These are phyloP conservation scores for Lerema accius DNA, from an alignment of 1,140 invertebrate species.

Conservation along the genomic window DNA sequence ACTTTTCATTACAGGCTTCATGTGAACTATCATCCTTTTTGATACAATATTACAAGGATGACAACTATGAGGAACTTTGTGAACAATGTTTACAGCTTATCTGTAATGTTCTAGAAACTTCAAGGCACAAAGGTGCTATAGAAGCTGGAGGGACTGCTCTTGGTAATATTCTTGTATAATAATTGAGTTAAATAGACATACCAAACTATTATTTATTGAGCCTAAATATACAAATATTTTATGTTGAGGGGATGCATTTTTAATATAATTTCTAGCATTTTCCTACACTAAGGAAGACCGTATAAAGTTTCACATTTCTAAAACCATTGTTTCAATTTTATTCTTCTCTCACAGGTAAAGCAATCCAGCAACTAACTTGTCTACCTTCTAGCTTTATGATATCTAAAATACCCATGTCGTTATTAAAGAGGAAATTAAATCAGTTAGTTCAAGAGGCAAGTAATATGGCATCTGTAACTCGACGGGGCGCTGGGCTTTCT, in stretches of 20 bases:
- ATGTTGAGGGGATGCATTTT: too few species aligned
- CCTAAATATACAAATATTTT: too few species aligned
- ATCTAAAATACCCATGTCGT: slow-evolving; percentile 53
- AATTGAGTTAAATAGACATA: too few species aligned
- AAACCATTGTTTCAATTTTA: too few species aligned
- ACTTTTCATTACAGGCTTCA: slow-evolving; percentile 71
- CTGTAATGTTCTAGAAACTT: slow-evolving; percentile 86
- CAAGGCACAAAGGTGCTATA: slow-evolving; percentile 91
- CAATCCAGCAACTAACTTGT: slow-evolving; percentile 63
- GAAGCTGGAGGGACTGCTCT: slow-evolving; percentile 87
- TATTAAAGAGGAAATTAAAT: slow-evolving; percentile 67
- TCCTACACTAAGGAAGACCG: too few species aligned
- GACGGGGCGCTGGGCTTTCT: slow-evolving; percentile 90
- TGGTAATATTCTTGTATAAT: too few species aligned
- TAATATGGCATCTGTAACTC: slow-evolving; percentile 83
- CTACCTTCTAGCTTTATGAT: slow-evolving; percentile 43
- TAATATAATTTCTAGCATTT: too few species aligned
- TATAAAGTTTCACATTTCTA: too few species aligned
- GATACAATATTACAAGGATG: slow-evolving; percentile 63
- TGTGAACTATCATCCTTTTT: slow-evolving; percentile 81
- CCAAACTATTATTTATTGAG: too few species aligned
- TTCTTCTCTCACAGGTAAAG: slow-evolving; percentile 55
- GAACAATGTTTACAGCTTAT: slow-evolving; percentile 84
- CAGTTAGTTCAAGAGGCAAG: slow-evolving; percentile 62
- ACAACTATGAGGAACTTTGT: slow-evolving; percentile 52